Base-by-base conservation (phyloP, 2,113 vertebrate species). In the Pongo abelii region DNA sequence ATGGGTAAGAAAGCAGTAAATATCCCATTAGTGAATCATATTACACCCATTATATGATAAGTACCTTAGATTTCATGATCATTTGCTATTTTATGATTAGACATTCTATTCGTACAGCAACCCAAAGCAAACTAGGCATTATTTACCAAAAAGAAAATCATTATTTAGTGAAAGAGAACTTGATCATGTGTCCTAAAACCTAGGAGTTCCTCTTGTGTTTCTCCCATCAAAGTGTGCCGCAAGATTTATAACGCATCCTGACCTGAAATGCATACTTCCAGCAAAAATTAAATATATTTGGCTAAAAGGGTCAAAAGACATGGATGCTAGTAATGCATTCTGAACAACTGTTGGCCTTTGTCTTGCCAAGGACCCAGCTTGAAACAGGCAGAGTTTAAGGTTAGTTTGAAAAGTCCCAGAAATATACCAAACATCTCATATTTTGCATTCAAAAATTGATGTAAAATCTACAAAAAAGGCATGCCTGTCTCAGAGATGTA, bases 401-500 rank as follows among this genome's bases (percentile, higher is more conserved):
- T 86, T 52, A 38, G 1, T 80, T 40, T 50, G 77, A 79, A 77
- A 18, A 2, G 10, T 52, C 6, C 23, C 25, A 48, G 16, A 70
- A 93, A 74, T 87, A 70, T 20, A 48, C 8, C 1, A 85, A 55
- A 70, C 7, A 8, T 55, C 1, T 23, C 46, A 74, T 52, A 78
- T 40, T 69, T 70, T 95, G 6, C n/a, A 85, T 80, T 84, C 0
- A 95, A 93, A 91, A 93, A 81, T 70, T 12, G 52, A 55, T 16
- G 72, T 52, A 87, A 55, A 74, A 74, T 43, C 32, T 38, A 75
- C 18, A 84, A 32, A 72, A 78, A 69, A 80, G 5, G 8, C 10
- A 43, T 87, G 16, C 8, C 23, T 50, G 17, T n/a, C 17, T 79
- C n/a, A 70, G 3, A 70, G 1, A 55, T 35, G 5, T n/a, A 57